Conservation (phyloP, 2,888 invertebrate genomes). For the Drosophila kokeensis region DNA sequence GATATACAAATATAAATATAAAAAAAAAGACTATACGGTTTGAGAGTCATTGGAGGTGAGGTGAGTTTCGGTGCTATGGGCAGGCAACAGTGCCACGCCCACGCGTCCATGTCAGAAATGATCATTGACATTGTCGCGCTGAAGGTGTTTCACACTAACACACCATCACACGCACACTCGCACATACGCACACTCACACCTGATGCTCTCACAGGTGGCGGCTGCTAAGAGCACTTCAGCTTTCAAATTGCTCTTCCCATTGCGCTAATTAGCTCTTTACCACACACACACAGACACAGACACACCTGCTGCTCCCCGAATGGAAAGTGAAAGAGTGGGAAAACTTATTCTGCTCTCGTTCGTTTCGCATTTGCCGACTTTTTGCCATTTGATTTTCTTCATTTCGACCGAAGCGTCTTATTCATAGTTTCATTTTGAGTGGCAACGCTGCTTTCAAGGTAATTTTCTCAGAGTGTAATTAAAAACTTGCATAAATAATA, state of each 20-base stretch:
- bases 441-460: constrained; percentile 71
- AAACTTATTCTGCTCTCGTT: constrained; percentile 43
- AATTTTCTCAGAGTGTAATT: constrained; percentile 57
- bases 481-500: constrained; percentile 38
- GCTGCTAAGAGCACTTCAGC: constrained; percentile 51
- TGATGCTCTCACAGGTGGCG: constrained; percentile 64
- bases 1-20: not conserved
- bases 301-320: constrained; percentile 66
- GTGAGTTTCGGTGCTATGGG: constrained; percentile 55
- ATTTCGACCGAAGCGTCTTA: constrained; percentile 38
- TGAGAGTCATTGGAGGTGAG: constrained; percentile 50
- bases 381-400: constrained; percentile 46
- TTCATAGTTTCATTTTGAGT: constrained; percentile 66
- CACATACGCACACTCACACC: constrained; percentile 26
- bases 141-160: constrained; percentile 65
- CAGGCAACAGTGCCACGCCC: constrained; percentile 63
- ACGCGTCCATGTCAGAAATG: constrained; percentile 70
- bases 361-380: constrained; percentile 32
- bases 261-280: constrained; percentile 67
- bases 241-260: constrained; percentile 52
- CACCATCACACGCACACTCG: constrained; percentile 20
- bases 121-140: constrained; percentile 78
- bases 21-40: constrained; percentile 38
- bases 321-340: constrained; percentile 28
- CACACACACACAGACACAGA: constrained; percentile 30